Percentiles rank a stretch among this genome's conserved stretches.
Conservation (phyloP, 2,888 invertebrate genomes). For the Pogonocherus hispidulus region DNA sequence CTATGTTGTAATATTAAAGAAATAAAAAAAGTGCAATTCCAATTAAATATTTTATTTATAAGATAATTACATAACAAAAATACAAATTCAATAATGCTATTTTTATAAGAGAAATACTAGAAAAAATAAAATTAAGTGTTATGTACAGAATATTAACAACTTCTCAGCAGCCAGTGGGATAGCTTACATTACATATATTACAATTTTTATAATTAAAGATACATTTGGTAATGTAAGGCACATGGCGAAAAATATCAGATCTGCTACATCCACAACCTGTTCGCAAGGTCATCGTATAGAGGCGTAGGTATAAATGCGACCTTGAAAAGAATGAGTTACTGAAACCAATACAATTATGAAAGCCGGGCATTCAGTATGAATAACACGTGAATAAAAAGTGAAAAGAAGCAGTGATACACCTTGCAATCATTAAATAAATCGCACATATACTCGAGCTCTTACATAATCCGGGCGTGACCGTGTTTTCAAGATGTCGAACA, state of each 20-base stretch:
- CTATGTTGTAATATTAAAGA: too few species aligned
- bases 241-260: conserved; percentile 13
- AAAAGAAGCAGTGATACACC: conserved; percentile 46
- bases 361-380: conserved; percentile 43
- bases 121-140: conserved; percentile 24
- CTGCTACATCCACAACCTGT: not conserved
- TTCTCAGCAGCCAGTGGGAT: conserved; percentile 9
- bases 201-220: conserved; percentile 2
- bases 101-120: conserved; percentile 7
- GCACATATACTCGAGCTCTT: conserved; percentile 56
- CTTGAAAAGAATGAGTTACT: conserved; percentile 49
- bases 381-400: conserved; percentile 46
- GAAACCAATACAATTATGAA: conserved; percentile 40
- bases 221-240: conserved; percentile 24
- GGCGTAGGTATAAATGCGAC: conserved; percentile 33
- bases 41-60: conserved; percentile 26
- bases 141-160: conserved; percentile 28
- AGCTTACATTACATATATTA: not conserved
- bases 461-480: conserved; percentile 57
- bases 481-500: conserved; percentile 47
- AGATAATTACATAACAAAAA: conserved; percentile 31
- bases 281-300: conserved; percentile 22
- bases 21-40: too few species aligned
- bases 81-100: conserved; percentile 17
- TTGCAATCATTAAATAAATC: conserved; percentile 44